phyloP scores from a whole-genome alignment of 2,888 invertebrate genomes.

The Coenonympha arcania region DNA sequence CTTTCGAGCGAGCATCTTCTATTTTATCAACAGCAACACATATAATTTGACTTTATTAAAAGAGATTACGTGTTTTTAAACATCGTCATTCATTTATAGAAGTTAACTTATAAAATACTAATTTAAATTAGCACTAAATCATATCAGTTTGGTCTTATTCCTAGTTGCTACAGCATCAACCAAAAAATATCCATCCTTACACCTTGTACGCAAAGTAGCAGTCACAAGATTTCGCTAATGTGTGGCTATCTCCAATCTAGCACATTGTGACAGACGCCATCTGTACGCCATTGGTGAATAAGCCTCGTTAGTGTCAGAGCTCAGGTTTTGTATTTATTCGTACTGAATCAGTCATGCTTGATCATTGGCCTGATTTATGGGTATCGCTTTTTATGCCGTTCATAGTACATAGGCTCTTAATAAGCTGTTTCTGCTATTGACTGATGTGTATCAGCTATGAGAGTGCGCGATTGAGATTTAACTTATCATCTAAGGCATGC shows the following conservation, averaged over 20 bases:
- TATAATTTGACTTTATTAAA: too few species aligned
- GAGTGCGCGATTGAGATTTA: not conserved
- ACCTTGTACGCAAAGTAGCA: not conserved
- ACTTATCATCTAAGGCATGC: too few species aligned
- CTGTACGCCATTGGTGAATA: slow-evolving; percentile 52
- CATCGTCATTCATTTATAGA: too few species aligned
- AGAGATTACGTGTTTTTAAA: too few species aligned
- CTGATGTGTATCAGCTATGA: slow-evolving; percentile 1
- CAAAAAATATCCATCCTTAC: not conserved
- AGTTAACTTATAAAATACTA: too few species aligned
- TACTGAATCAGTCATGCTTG: slow-evolving; percentile 54
- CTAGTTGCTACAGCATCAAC: not conserved
- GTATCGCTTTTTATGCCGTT: slow-evolving; percentile 14
- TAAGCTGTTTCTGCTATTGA: slow-evolving; percentile 3
- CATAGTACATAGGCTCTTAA: slow-evolving; percentile 7
- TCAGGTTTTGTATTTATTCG: slow-evolving; percentile 50
- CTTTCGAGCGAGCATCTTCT: too few species aligned
- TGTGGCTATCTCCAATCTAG: slow-evolving; percentile 13
- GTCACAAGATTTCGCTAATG: slow-evolving; percentile 11
- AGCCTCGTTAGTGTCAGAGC: slow-evolving; percentile 57
- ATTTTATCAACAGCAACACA: too few species aligned
- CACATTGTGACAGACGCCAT: slow-evolving; percentile 18
- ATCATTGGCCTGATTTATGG: slow-evolving; percentile 53
- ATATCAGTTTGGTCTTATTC: too few species aligned
- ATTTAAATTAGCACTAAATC: too few species aligned